A percentile compares a stretch with the other conserved stretches of the same genome.
Conservation (phyloP, 2,888 invertebrate species). For the Dendrolimus pini region DNA sequence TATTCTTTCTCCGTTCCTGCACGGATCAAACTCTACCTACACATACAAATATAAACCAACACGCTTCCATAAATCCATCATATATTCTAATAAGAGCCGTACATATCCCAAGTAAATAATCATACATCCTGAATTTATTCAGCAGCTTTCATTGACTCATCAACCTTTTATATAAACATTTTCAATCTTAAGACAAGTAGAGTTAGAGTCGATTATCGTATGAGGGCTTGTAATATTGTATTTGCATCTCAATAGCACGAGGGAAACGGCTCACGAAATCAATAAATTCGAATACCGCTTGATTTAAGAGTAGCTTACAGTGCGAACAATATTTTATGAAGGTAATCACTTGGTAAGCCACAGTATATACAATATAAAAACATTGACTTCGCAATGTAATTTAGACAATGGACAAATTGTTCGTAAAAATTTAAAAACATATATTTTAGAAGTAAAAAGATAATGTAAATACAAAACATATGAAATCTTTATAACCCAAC, state of each 20-base stretch:
- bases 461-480: too few species aligned
- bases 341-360: neutral
- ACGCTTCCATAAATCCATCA: too few species aligned
- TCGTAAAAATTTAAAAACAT: neutral
- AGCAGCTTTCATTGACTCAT: constrained; percentile 25
- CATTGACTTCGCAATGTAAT: neutral
- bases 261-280: constrained; percentile 30
- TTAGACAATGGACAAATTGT: neutral
- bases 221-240: constrained; percentile 13
- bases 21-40: too few species aligned
- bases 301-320: neutral
- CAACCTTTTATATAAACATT: constrained; percentile 4
- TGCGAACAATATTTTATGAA: neutral
- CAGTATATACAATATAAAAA: neutral
- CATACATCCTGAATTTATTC: constrained; percentile 21
- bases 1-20: too few species aligned
- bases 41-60: too few species aligned
- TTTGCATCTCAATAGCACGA: constrained; percentile 36
- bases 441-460: too few species aligned
- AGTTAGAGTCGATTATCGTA: neutral
- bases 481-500: too few species aligned
- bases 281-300: constrained; percentile 26
- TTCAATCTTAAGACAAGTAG: neutral
- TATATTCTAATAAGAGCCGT: neutral
- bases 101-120: constrained; percentile 14